These are phyloP conservation scores for Henricia sp. DNA, from an alignment of 53 echinoderm and acorn worm species.

Conservation along the genomic window DNA sequence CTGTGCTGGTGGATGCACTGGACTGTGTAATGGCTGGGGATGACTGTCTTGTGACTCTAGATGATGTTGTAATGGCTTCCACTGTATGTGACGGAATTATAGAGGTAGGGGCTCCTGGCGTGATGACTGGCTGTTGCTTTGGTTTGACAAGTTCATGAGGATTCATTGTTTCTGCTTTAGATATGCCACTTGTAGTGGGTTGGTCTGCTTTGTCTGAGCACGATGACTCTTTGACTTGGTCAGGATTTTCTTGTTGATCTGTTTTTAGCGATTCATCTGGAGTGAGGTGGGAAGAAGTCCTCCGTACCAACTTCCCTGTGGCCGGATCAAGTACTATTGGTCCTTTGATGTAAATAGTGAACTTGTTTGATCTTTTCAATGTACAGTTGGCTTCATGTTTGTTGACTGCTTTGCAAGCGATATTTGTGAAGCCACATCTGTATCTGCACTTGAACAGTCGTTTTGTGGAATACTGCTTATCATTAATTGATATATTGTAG, in stretches of 20 bases:
- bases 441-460: conserved; percentile 33
- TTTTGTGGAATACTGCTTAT: neutral
- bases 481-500: conserved; percentile 42
- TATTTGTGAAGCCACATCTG: conserved; percentile 42
- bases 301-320: conserved; percentile 22
- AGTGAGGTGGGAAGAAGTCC: neutral
- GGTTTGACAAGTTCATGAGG: too few relatives aligned
- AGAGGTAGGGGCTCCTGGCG: too few relatives aligned
- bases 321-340: conserved; percentile 31
- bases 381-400: conserved; percentile 36
- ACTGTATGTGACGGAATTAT: too few relatives aligned
- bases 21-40: too few relatives aligned
- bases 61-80: too few relatives aligned
- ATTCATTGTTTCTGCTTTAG: too few relatives aligned
- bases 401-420: neutral
- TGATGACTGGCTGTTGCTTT: too few relatives aligned
- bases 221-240: neutral
- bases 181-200: too few relatives aligned
- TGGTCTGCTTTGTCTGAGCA: neutral
- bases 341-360: neutral
- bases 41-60: too few relatives aligned
- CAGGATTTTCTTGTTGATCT: neutral
- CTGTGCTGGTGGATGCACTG: too few relatives aligned
- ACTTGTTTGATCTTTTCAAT: neutral
- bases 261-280: neutral